Evolutionary conservation across 2,113 vertebrate species (phyloP).

Genomic region (Ageneiosus marmoratus): DNA sequence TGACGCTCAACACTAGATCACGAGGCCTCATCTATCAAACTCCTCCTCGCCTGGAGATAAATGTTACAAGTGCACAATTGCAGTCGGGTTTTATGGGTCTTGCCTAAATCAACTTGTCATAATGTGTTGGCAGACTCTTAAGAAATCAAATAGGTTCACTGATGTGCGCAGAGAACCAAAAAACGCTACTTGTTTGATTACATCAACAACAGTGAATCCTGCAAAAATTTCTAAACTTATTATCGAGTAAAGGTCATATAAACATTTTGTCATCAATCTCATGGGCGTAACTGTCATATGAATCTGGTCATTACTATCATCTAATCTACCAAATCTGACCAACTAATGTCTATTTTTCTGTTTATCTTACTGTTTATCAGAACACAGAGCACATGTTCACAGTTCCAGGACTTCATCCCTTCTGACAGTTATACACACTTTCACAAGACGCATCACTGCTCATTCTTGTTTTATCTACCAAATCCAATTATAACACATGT

Average conservation of each 20-base stretch:
- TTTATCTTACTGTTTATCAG: neutral
- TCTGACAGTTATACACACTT: neutral
- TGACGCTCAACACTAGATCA: slow-evolving; percentile 56
- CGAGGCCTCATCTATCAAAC: slow-evolving; percentile 55
- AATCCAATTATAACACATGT: slow-evolving; percentile 5
- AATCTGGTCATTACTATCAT: neutral
- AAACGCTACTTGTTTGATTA: slow-evolving; percentile 38
- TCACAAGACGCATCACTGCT: neutral
- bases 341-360: neutral
- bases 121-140: slow-evolving; percentile 45
- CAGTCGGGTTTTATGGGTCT: slow-evolving; percentile 52
- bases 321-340: neutral
- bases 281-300: neutral
- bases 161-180: slow-evolving; percentile 6
- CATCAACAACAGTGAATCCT: neutral
- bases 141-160: slow-evolving; percentile 41
- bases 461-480: neutral
- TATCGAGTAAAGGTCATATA: slow-evolving; percentile 2
- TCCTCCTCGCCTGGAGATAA: slow-evolving; percentile 47
- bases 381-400: neutral
- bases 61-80: slow-evolving; percentile 56
- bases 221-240: neutral
- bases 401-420: neutral
- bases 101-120: slow-evolving; percentile 55
- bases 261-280: slow-evolving; percentile 1